Evolutionary conservation across 2,888 invertebrate genomes (phyloP).

Genomic region (Pyrocoelia pectoralis): DNA sequence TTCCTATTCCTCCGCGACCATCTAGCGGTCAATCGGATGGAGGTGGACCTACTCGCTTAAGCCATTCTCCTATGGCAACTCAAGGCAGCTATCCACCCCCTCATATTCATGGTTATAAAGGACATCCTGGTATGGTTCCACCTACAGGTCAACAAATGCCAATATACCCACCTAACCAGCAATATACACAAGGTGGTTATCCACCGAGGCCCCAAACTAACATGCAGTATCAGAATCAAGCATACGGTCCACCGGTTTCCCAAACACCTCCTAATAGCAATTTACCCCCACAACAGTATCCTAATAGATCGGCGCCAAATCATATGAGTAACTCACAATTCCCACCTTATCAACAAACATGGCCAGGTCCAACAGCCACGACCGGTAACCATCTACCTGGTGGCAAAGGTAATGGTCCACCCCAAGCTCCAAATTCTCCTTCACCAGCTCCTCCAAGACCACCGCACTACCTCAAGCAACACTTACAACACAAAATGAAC

Average conservation of each 20-base stretch:
- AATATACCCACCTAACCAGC: slow-evolving; percentile 66
- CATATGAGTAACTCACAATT: slow-evolving; percentile 63
- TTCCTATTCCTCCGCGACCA: slow-evolving; percentile 95
- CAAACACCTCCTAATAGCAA: slow-evolving; percentile 53
- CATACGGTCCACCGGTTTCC: slow-evolving; percentile 65
- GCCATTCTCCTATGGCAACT: slow-evolving; percentile 74
- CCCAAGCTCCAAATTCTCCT: slow-evolving; percentile 61
- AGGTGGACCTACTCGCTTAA: slow-evolving; percentile 70
- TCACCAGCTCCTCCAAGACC: slow-evolving; percentile 64
- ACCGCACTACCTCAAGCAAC: slow-evolving; percentile 74
- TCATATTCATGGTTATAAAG: slow-evolving; percentile 70
- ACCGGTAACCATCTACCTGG: slow-evolving; percentile 44
- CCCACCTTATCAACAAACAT: slow-evolving; percentile 55
- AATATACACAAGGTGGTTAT: slow-evolving; percentile 65
- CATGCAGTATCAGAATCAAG: slow-evolving; percentile 63
- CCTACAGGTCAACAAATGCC: slow-evolving; percentile 62
- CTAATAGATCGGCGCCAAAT: slow-evolving; percentile 65
- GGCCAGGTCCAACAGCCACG: slow-evolving; percentile 49
- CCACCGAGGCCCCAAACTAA: slow-evolving; percentile 58
- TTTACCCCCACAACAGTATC: slow-evolving; percentile 62
- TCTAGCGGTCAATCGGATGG: slow-evolving; percentile 78
- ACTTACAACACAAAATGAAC: slow-evolving; percentile 75
- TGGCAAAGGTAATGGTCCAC: slow-evolving; percentile 52
- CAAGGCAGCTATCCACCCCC: slow-evolving; percentile 68
- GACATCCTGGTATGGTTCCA: slow-evolving; percentile 63